Base-by-base conservation (phyloP, 1,140 invertebrate species). In the Condylostylus longicornis region DNA sequence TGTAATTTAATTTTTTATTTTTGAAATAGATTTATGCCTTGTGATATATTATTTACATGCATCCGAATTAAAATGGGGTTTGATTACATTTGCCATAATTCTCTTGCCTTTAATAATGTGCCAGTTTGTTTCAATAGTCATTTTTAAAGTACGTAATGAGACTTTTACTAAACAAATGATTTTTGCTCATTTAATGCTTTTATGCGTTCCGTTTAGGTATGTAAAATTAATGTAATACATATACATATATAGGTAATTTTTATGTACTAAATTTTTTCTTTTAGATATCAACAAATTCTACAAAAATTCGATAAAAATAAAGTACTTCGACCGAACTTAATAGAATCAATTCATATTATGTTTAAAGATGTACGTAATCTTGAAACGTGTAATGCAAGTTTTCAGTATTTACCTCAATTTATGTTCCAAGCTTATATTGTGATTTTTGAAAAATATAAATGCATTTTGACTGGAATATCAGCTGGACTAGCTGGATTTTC, bases 331-430 rank as follows among this genome's bases (percentile, higher is more conserved):
- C 34, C 22, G 17, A 20, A 35, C 6, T 10, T 25, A 4, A 18
- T 30, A 15, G 15, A n/a, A n/a, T n/a, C 12, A 9, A 31, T 38
- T 5, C 18, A 13, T 5, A 19, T 30, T 4, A 12, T 12, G 12
- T 30, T 38, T 4, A 8, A 13, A 10, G 28, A 38, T 21, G 36
- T 30, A 4, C 29, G 30, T 20, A 13, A 14, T 20, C 10, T 38
- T 5, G 27, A 38, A 31, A 30, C 36, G 4, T 4, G 29, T 7
- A 38, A 38, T 23, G 36, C 36, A 13, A 31, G 29, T 10, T 38
- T 38, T 13, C 36, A 38, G 18, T 38, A 38, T 21, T 38, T 25
- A 13, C 36, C 36, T 3, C 36, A 38, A 17, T 38, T 38, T 29
- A 8, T 31, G 5, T 31, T 38, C 12, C 36, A 38, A 20, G 14